Evolutionary conservation across 64 coral and sea anemone genomes (phyloP), one percentile per base, ranked within the genome.

Genomic region (Cladopsammia gracilis): DNA sequence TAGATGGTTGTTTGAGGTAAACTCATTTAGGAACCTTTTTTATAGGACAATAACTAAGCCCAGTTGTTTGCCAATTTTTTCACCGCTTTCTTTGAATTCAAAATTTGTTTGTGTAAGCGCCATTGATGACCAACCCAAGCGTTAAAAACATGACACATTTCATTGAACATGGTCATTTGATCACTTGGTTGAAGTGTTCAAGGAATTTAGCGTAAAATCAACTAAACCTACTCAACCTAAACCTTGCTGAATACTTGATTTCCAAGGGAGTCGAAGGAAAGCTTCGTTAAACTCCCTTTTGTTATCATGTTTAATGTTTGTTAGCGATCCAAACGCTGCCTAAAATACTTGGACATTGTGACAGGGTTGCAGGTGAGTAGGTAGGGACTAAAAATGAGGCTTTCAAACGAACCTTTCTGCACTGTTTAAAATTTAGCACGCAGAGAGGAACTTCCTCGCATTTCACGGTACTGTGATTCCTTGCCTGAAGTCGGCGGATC

Each of bases 161-260:
- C 43, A 84, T 18, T 66, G 46, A 84, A 4, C 44, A 14, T n/a
- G 80, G 44, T 84, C 46, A 67, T 34, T 84, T 68, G 78, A 82
- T 82, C 75, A n/a, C 75, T 78, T 78, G 49, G 75, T 56, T 78
- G 45, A 64, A 82, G 44, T 84, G 78, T 82, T 64, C 48, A 82
- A 82, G 78, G 78, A 82, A 82, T 62, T 82, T 64, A 64, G 64
- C 80, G 44, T 67, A 47, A 84, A 23, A 51, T 62, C 58, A 84
- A 84, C 62, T 50, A 67, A 66, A 64, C 14, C 10, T 64, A 84
- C 61, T 84, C 80, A 48, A 61, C 80, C 80, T 50, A 67, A 50
- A 18, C 20, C 9, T 47, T 20, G 18, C 16, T 67, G 80, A 84
- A 84, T 84, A 84, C 68, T 84, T 84, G 43, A 84, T 84, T 67